phyloP scores from a whole-genome alignment of 2,113 vertebrate species.

The Microcebus ravelobensis region DNA sequence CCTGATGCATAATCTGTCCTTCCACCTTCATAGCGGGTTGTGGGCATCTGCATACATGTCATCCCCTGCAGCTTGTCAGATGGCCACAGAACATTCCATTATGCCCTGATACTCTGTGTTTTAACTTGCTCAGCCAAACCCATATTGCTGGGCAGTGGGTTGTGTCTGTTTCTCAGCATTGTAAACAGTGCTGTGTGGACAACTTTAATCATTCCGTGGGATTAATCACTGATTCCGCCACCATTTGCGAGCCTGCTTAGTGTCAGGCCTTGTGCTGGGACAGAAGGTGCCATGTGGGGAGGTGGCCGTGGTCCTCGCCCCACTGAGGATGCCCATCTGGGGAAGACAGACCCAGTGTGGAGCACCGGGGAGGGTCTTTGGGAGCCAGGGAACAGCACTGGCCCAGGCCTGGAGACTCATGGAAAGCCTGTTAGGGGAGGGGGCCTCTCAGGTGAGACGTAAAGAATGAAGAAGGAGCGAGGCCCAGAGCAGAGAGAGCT shows the following conservation, averaged over 20 bases:
- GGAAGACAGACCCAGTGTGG: background rate
- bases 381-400: background rate
- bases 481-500: background rate
- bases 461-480: background rate
- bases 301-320: background rate
- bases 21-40: background rate
- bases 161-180: background rate
- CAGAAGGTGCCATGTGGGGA: background rate
- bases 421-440: background rate
- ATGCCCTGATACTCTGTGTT: background rate
- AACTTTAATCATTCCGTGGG: background rate
- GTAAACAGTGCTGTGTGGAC: background rate
- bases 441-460: no score
- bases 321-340: background rate
- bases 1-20: background rate
- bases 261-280: background rate
- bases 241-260: background rate
- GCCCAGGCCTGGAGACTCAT: background rate
- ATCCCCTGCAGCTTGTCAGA: fast-evolving
- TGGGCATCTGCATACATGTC: fast-evolving
- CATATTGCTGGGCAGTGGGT: background rate
- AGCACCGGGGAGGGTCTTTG: background rate
- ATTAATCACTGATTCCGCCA: background rate
- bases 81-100: background rate
- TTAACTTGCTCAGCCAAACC: background rate